These are phyloP conservation scores for Stomatorhinus ivindoensis DNA, from an alignment of 2,113 vertebrate species.

Conservation along the genomic window DNA sequence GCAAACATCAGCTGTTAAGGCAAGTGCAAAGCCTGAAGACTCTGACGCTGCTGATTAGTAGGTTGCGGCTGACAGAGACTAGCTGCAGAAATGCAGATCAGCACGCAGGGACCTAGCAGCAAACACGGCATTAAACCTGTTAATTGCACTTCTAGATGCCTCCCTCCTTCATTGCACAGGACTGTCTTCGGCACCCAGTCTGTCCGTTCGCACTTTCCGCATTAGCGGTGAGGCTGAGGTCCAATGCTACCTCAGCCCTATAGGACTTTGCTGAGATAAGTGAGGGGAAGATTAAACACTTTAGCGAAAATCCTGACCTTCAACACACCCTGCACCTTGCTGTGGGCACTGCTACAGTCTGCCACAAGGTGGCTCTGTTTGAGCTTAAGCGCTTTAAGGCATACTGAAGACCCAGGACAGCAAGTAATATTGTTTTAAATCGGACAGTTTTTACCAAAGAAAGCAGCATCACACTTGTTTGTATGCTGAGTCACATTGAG, in stretches of 20 bases:
- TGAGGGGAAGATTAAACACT: not conserved
- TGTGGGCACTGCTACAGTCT: not conserved
- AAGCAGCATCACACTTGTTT: not conserved
- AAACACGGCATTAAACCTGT: not conserved
- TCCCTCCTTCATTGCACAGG: not conserved
- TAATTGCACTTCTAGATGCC: not conserved
- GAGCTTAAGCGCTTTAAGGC: not conserved
- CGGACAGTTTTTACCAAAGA: not conserved
- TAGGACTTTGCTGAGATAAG: not conserved
- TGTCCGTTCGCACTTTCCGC: not conserved
- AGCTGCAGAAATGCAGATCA: not conserved
- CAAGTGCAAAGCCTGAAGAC: not conserved
- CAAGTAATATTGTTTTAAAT: not conserved
- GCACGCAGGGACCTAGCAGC: not conserved
- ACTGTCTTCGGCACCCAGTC: not conserved
- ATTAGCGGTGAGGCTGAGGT: not conserved
- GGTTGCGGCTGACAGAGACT: not conserved
- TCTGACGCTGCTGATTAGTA: not conserved
- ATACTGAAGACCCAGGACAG: not conserved
- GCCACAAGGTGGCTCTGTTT: not conserved
- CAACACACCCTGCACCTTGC: not conserved
- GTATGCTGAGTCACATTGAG: not conserved
- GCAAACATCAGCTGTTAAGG: not conserved
- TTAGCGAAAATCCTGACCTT: not conserved
- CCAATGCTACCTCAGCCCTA: not conserved